phyloP scores from a whole-genome alignment of 2,888 invertebrate genomes.

The Euzophera pinguis region DNA sequence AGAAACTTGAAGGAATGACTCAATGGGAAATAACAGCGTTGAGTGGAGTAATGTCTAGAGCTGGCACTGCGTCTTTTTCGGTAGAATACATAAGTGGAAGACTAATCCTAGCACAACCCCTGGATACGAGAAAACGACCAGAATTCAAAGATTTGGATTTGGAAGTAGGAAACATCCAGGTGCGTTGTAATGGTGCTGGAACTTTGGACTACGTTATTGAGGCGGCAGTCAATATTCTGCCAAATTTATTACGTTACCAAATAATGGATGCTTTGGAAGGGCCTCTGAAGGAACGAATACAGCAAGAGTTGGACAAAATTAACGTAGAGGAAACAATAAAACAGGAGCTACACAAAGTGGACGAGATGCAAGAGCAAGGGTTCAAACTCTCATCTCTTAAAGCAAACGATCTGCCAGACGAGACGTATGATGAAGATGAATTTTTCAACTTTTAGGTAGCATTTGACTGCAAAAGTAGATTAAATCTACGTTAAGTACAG shows the following conservation, averaged over 20 bases:
- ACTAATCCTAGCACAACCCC: slow-evolving; percentile 84
- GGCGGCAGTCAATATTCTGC: slow-evolving; percentile 88
- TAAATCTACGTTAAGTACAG: neutral
- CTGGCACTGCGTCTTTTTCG: slow-evolving; percentile 87
- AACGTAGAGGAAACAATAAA: slow-evolving; percentile 87
- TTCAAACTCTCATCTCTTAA: slow-evolving; percentile 64
- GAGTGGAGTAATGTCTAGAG: slow-evolving; percentile 84
- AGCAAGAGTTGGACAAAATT: slow-evolving; percentile 85
- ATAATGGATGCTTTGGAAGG: slow-evolving; percentile 92
- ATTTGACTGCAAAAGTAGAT: slow-evolving; percentile 1
- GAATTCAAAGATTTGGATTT: slow-evolving; percentile 86
- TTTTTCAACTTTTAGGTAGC: slow-evolving; percentile 62
- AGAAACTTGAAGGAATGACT: slow-evolving; percentile 86
- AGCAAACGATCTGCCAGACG: slow-evolving; percentile 31
- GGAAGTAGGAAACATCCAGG: slow-evolving; percentile 91
- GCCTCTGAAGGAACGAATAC: slow-evolving; percentile 86
- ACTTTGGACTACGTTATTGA: slow-evolving; percentile 91
- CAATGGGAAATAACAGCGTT: slow-evolving; percentile 88
- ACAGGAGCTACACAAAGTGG: slow-evolving; percentile 83
- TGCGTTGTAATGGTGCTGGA: slow-evolving; percentile 91
- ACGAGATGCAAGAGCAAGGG: slow-evolving; percentile 75
- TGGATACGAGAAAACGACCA: slow-evolving; percentile 87
- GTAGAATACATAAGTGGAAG: slow-evolving; percentile 88
- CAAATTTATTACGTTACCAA: slow-evolving; percentile 91
- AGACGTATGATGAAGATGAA: slow-evolving; percentile 62